Evolutionary conservation across 2,888 invertebrate genomes (phyloP), one percentile per base, ranked within the genome.

Genomic region (Dynastes grantii): DNA sequence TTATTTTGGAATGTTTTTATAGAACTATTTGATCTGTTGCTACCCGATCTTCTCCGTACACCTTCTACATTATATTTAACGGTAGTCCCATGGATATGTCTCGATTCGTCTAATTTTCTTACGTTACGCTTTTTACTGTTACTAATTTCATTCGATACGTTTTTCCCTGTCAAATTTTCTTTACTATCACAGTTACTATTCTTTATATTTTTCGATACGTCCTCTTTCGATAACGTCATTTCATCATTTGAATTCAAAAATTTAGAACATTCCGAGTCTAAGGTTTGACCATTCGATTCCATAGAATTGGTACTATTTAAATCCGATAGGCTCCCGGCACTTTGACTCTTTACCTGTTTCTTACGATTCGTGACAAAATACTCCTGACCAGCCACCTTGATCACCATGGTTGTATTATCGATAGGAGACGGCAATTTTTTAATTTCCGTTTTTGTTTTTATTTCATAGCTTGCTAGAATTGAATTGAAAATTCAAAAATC

Each of bases 361-460:
- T 86, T 86, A 65, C 85, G 85, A 80, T 88, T 89, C 71, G 88
- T 89, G 65, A 89, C 89, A 79, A 86, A 87, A 83, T 89, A 89
- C 83, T 88, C 88, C 78, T 88, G 87, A 45, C 89, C 89, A n/a
- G 88, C 89, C 58, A 89, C 88, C 82, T 88, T 89, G 77, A 89
- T 89, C 64, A 88, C 84, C 89, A 89, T 89, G 78, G 87, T 87
- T 45, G 87, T 87, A 81, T 88, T 88, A 83, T 89, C 89, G 29
- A 79, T 79, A 2, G 79, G 79, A 29, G 68, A 68, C 9, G 68
- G 27, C n/a, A 49, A 22, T 27, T 49, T 67, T 49, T 67, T 67
- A 40, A 29, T 22, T 1, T 65, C 40, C 2, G 22, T 9, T 76
- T 64, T 76, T 63, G 49, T 29, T 51, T 68, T 68, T 22, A 51